Conservation (phyloP, 2,888 invertebrate species). For the Phaedon cochleariae region DNA sequence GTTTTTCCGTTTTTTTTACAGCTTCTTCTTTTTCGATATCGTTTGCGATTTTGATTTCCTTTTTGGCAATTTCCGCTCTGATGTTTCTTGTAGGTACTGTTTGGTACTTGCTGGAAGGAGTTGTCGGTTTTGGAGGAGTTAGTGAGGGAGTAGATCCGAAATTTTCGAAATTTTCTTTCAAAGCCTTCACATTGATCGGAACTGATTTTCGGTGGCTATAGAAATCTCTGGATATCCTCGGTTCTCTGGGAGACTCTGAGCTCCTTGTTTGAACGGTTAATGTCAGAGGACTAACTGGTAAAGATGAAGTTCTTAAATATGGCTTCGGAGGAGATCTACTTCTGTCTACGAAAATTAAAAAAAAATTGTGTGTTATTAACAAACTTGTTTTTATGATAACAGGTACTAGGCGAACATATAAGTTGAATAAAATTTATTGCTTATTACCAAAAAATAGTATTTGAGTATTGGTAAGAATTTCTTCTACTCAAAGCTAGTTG, state of each 20-base stretch:
- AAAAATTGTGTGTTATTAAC: too few species aligned
- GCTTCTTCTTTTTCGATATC: conserved; percentile 19
- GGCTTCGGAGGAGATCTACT: conserved; percentile 3
- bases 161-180: conserved; percentile 68
- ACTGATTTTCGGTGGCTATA: conserved; percentile 38
- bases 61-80: conserved; percentile 37
- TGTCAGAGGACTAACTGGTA: background rate
- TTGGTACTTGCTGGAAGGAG: conserved; percentile 34
- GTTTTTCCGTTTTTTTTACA: conserved; percentile 33
- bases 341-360: background rate
- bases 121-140: conserved; percentile 38
- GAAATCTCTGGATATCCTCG: conserved; percentile 17
- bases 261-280: background rate
- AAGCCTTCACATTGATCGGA: conserved; percentile 65
- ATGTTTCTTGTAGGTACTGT: conserved; percentile 38
- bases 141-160: conserved; percentile 39
- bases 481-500: too few species aligned
- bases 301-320: conserved; percentile 15
- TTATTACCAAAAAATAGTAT: too few species aligned
- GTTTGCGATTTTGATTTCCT: conserved; percentile 34
- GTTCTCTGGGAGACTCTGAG: conserved; percentile 18
- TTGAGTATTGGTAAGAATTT: too few species aligned
- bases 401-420: too few species aligned
- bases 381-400: too few species aligned
- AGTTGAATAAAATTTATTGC: too few species aligned